Percentiles rank a stretch among this genome's conserved stretches.
These are phyloP conservation scores for Chrysotoxum bicinctum DNA, from an alignment of 2,888 invertebrate species.

Conservation along the genomic window DNA sequence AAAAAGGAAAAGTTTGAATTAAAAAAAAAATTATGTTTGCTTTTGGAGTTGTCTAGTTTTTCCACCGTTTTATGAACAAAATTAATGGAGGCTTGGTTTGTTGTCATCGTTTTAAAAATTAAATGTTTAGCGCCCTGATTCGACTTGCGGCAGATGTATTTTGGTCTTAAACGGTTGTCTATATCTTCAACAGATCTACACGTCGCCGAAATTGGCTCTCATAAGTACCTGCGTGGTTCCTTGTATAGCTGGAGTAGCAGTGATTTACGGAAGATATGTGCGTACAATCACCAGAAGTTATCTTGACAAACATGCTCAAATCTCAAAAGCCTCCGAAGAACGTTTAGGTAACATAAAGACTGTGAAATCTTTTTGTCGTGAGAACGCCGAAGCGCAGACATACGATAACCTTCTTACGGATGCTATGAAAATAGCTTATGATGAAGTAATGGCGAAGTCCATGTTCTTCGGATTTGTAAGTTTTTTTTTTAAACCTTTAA, in stretches of 20 bases:
- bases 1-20: too few relatives aligned
- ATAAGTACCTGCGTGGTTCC: conserved; percentile 95
- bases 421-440: conserved; percentile 90
- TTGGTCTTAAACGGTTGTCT: not conserved
- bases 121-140: too few relatives aligned
- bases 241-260: conserved; percentile 92
- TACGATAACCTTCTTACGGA: conserved; percentile 87
- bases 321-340: conserved; percentile 92
- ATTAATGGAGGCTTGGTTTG: too few relatives aligned
- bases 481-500: not conserved
- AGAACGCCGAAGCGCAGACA: conserved; percentile 87
- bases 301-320: conserved; percentile 86
- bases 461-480: conserved; percentile 94
- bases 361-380: conserved; percentile 95
- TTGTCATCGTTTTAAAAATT: too few relatives aligned
- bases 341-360: conserved; percentile 95
- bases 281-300: conserved; percentile 91
- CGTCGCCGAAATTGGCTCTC: conserved; percentile 93
- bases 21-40: too few relatives aligned
- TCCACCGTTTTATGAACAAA: too few relatives aligned
- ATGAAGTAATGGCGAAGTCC: conserved; percentile 93
- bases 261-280: conserved; percentile 92
- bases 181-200: conserved; percentile 87
- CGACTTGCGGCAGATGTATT: not conserved
- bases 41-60: too few relatives aligned